These are phyloP conservation scores for Scophthalmus maximus DNA, from an alignment of 2,113 vertebrate genomes.

Conservation along the genomic window DNA sequence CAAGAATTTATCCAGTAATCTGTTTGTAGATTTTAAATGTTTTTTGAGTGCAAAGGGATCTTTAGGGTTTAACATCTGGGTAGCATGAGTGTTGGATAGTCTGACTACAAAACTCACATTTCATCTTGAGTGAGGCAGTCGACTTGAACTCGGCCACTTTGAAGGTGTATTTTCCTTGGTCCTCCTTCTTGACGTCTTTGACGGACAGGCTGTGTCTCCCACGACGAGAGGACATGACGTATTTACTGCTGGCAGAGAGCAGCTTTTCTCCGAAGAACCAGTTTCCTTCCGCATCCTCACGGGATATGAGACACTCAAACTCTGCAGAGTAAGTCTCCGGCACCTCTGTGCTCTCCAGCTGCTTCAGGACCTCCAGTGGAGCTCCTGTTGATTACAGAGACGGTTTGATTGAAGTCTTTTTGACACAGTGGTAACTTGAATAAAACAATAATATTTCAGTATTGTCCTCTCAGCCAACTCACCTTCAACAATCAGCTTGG, in stretches of 20 bases:
- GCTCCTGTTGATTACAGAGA: slow-evolving; percentile 81
- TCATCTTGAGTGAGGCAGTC: slow-evolving; percentile 92
- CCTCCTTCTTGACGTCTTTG: slow-evolving; percentile 94
- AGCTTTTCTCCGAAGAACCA: slow-evolving; percentile 91
- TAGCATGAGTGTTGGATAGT: too few relatives aligned
- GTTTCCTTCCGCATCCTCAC: slow-evolving; percentile 93
- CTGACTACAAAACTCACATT: slow-evolving; percentile 86
- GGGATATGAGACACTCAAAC: slow-evolving; percentile 91
- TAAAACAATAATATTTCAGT: not conserved
- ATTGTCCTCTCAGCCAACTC: slow-evolving; percentile 34
- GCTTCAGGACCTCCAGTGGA: slow-evolving; percentile 89
- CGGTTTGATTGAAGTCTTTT: not conserved
- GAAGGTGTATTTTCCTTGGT: slow-evolving; percentile 95
- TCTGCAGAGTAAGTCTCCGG: slow-evolving; percentile 93
- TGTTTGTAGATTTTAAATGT: too few relatives aligned
- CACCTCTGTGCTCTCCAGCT: slow-evolving; percentile 92
- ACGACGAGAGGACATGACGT: slow-evolving; percentile 89
- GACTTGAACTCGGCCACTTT: slow-evolving; percentile 88
- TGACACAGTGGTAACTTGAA: not conserved
- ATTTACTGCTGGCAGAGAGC: slow-evolving; percentile 87
- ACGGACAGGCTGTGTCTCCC: slow-evolving; percentile 92
- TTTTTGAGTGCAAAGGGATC: too few relatives aligned
- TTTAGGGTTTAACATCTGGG: not conserved
- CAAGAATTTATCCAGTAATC: too few relatives aligned
- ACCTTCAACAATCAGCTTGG: slow-evolving; percentile 96